Evolutionary conservation across 2,888 invertebrate species (phyloP).

Genomic region (Andrena praecox): DNA sequence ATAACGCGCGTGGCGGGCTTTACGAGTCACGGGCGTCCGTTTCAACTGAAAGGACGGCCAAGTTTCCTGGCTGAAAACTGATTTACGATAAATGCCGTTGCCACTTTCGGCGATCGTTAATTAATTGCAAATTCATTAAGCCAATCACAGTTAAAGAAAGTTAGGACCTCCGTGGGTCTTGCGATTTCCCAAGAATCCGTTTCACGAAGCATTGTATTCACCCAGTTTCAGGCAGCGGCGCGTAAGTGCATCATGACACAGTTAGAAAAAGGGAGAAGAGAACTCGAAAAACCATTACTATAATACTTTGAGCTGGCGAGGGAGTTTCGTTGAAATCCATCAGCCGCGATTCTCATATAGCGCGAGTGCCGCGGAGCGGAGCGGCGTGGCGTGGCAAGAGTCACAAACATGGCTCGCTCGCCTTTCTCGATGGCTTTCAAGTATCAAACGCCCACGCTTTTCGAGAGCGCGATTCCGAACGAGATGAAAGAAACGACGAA

Average conservation of each 20-base stretch:
- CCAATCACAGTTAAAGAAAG: background rate
- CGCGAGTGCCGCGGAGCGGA: constrained; percentile 12
- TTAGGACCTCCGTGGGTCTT: background rate
- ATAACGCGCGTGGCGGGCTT: constrained; percentile 15
- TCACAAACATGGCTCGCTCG: constrained; percentile 37
- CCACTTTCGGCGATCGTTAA: constrained; percentile 1
- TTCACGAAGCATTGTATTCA: background rate
- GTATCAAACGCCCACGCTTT: constrained; percentile 41
- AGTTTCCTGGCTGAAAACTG: constrained; percentile 10
- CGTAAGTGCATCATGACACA: constrained; percentile 57
- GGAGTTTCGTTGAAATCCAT: constrained; percentile 45
- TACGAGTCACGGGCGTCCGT: constrained; percentile 8
- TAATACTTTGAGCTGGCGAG: constrained; percentile 42
- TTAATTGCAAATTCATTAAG: constrained; percentile 8
- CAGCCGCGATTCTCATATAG: constrained; percentile 36
- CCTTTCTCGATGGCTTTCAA: constrained; percentile 42
- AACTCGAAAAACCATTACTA: constrained; percentile 54
- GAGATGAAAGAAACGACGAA: constrained; percentile 27
- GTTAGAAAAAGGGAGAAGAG: background rate
- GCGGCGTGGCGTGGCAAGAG: constrained; percentile 18
- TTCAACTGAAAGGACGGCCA: constrained; percentile 33
- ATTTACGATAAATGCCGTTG: constrained; percentile 22
- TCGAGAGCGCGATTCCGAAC: constrained; percentile 4
- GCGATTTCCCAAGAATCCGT: no score
- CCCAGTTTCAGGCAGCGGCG: constrained; percentile 24